Conservation (phyloP, 2,797 vertebrate species). For the Hypotaenidia philippensis region DNA sequence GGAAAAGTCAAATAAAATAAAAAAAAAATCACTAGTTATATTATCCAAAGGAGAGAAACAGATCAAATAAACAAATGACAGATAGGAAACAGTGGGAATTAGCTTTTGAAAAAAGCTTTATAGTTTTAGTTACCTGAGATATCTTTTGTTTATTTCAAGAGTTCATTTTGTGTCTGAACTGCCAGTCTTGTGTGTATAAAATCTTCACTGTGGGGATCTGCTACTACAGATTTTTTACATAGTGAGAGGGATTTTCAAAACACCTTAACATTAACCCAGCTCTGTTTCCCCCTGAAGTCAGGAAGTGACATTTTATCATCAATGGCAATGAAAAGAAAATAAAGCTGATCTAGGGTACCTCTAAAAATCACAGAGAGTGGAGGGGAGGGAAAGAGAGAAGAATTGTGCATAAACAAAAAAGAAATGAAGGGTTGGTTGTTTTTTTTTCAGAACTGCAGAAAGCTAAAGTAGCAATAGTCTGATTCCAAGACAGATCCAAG, state of each 20-base stretch:
- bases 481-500: background rate
- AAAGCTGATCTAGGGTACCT: background rate
- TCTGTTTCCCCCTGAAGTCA: slow-evolving; percentile 6
- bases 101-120: background rate
- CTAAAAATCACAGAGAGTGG: background rate
- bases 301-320: slow-evolving; percentile 18
- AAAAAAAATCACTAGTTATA: background rate
- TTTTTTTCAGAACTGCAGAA: background rate
- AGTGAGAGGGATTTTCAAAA: slow-evolving; percentile 24
- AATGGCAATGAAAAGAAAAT: slow-evolving; percentile 17
- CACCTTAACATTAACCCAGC: background rate
- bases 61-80: slow-evolving; percentile 17
- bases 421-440: background rate
- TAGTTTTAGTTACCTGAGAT: background rate
- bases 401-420: background rate
- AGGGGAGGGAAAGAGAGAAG: background rate
- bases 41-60: background rate
- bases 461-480: background rate
- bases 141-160: slow-evolving; percentile 15
- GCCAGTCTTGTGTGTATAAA: slow-evolving; percentile 3
- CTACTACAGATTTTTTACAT: background rate
- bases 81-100: background rate
- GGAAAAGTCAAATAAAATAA: background rate
- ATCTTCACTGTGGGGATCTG: slow-evolving; percentile 3
- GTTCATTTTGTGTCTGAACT: slow-evolving; percentile 21